A percentile compares a stretch with the other conserved stretches of the same genome.
phyloP scores from a whole-genome alignment of 2,888 invertebrate genomes.

The Dynastes maya region DNA sequence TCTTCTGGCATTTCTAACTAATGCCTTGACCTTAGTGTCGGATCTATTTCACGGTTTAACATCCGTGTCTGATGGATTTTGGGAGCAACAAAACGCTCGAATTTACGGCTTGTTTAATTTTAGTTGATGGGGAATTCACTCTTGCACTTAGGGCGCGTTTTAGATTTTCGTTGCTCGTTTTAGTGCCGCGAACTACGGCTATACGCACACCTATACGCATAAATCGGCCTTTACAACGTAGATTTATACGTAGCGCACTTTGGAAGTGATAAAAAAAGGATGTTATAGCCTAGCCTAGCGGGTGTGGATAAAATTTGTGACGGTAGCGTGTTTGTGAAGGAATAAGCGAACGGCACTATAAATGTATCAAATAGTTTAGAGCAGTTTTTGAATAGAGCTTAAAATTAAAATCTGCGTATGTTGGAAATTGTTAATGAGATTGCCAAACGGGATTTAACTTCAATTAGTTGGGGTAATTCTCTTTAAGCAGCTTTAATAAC shows the following conservation, averaged over 20 bases:
- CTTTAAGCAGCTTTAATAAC: no score
- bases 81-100: constrained; percentile 46
- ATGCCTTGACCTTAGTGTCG: constrained; percentile 43
- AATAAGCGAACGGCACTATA: no score
- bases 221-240: constrained; percentile 15
- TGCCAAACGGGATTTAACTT: no score
- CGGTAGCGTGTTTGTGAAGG: constrained; percentile 11
- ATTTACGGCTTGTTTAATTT: constrained; percentile 48
- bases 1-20: constrained; percentile 37
- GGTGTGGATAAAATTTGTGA: constrained; percentile 5
- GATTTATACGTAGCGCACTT: constrained; percentile 26
- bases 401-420: no score
- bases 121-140: constrained; percentile 42
- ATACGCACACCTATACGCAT: constrained; percentile 4
- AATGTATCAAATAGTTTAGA: no score
- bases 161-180: constrained; percentile 43
- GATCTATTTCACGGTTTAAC: constrained; percentile 40
- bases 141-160: constrained; percentile 46
- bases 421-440: no score
- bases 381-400: no score
- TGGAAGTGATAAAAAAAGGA: constrained; percentile 20
- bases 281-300: constrained; percentile 19
- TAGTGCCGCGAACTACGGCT: constrained; percentile 9
- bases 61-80: constrained; percentile 42
- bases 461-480: no score